Evolutionary conservation across 2,888 invertebrate species (phyloP).

Genomic region (Tridacna gigas): DNA sequence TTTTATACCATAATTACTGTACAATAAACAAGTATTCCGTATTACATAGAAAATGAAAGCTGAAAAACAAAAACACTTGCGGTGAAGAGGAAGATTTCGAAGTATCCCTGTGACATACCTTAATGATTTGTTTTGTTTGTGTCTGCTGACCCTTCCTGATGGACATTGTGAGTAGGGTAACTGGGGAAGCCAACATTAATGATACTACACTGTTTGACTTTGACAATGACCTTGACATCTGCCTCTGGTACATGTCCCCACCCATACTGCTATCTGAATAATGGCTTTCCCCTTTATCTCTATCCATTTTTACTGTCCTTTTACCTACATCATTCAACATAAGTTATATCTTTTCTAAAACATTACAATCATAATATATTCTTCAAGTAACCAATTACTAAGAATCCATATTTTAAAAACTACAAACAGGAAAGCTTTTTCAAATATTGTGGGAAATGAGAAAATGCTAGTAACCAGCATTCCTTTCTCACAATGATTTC

Average conservation of each 20-base stretch:
- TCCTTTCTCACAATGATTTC: too few relatives aligned
- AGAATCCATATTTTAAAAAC: too few relatives aligned
- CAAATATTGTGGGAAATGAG: too few relatives aligned
- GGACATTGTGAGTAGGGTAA: constrained; percentile 91
- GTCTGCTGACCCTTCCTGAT: constrained; percentile 90
- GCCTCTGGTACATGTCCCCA: constrained; percentile 6
- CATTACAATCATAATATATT: too few relatives aligned
- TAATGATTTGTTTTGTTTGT: constrained; percentile 91
- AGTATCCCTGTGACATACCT: constrained; percentile 87
- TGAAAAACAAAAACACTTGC: too few relatives aligned
- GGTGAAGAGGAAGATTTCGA: background rate
- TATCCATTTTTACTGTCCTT: background rate
- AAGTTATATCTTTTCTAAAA: too few relatives aligned
- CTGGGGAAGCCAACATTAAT: constrained; percentile 90
- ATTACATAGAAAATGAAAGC: too few relatives aligned
- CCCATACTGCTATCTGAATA: constrained; percentile 21
- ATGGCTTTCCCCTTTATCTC: constrained; percentile 13
- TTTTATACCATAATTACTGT: too few relatives aligned
- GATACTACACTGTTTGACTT: constrained; percentile 72
- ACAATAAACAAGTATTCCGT: too few relatives aligned
- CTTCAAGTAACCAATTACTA: too few relatives aligned
- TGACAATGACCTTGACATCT: constrained; percentile 15
- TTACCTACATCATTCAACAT: background rate
- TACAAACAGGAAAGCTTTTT: too few relatives aligned
- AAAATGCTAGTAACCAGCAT: too few relatives aligned